Base-by-base conservation (phyloP, 2,113 vertebrate species). In the Acinonyx jubatus region DNA sequence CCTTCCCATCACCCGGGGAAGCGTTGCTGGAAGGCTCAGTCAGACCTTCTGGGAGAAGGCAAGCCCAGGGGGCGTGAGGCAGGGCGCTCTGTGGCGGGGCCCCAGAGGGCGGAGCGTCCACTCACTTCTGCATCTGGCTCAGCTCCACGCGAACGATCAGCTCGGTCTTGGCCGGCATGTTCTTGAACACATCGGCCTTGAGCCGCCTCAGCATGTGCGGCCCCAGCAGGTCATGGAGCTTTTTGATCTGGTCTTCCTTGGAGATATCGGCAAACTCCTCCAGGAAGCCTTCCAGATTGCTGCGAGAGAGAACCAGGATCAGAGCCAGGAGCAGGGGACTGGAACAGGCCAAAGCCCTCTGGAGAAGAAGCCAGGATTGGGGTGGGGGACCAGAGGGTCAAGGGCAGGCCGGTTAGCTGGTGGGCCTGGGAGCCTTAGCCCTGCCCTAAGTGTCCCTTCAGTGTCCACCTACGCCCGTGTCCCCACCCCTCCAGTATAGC, bases 181-280 rank as follows among this genome's bases (percentile, higher is more conserved):
- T 99, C 99, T 99, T 99, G 98, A 99, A 99, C 31, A 99, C 99
- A 0, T 99, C 99, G 0, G 99, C 99, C 98, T 99, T 99, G 95
- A 99, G 99, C 87, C 99, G 98, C 71, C 99, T 97, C 66, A 99
- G 99, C 99, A 99, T 99, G 98, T 99, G 99, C 0, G 99, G 99
- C 25, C 99, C 99, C 91, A 99, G 98, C 89, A 99, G 99, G 95
- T 99, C 99, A 0, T 99, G 99, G 14, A 99, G 99, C 97, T 99
- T 99, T 96, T 99, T 99, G 98, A 99, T 99, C 99, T 99, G 99
- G 98, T 99, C 99, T 96, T 99, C 99, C 98, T 99, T 99, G 57
- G 99, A 99, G 98, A 99, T 99, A 97, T 99, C 99, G 0, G 99
- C 99, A 98, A 99, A 99, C 98, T 99, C 99, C 98, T 99, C 99